A percentile compares a stretch with the other conserved stretches of the same genome.
phyloP scores from a whole-genome alignment of 2,113 vertebrate species.

The Cariama cristata region DNA sequence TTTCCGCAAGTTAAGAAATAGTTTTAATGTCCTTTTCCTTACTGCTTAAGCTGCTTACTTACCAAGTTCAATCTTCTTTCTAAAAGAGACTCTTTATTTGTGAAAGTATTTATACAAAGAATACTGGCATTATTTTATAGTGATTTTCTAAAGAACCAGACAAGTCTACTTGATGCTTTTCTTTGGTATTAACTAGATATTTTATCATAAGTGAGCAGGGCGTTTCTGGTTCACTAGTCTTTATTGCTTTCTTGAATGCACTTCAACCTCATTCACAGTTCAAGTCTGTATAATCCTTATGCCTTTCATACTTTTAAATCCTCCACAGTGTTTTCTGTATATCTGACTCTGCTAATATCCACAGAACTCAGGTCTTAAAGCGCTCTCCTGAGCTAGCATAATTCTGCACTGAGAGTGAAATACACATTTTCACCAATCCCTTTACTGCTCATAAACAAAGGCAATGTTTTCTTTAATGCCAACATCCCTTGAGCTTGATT shows the following conservation, averaged over 20 bases:
- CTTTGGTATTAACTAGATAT: slow-evolving; percentile 77
- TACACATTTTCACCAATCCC: slow-evolving; percentile 5
- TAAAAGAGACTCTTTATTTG: slow-evolving; percentile 70
- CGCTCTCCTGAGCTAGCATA: not conserved
- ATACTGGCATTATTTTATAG: slow-evolving; percentile 74
- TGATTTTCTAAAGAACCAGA: slow-evolving; percentile 73
- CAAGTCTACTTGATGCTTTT: slow-evolving; percentile 77
- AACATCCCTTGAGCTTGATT: fast-evolving
- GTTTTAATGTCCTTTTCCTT: slow-evolving; percentile 56
- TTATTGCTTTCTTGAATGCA: slow-evolving; percentile 77
- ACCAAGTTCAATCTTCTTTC: slow-evolving; percentile 65
- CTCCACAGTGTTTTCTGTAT: slow-evolving; percentile 56
- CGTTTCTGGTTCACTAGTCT: slow-evolving; percentile 75
- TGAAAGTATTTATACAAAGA: slow-evolving; percentile 61
- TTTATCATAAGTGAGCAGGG: slow-evolving; percentile 82
- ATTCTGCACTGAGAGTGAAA: slow-evolving; percentile 30
- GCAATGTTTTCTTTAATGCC: not conserved
- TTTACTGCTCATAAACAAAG: not conserved
- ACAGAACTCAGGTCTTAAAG: not conserved
- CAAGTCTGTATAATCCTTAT: slow-evolving; percentile 73
- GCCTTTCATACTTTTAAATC: slow-evolving; percentile 74
- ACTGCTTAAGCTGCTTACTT: slow-evolving; percentile 73
- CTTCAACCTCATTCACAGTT: slow-evolving; percentile 74
- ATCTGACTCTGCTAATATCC: slow-evolving; percentile 45
- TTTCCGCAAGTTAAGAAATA: slow-evolving; percentile 59